Evolutionary conservation across 2,888 invertebrate genomes (phyloP).

Genomic region (Trissoscelio sp.): DNA sequence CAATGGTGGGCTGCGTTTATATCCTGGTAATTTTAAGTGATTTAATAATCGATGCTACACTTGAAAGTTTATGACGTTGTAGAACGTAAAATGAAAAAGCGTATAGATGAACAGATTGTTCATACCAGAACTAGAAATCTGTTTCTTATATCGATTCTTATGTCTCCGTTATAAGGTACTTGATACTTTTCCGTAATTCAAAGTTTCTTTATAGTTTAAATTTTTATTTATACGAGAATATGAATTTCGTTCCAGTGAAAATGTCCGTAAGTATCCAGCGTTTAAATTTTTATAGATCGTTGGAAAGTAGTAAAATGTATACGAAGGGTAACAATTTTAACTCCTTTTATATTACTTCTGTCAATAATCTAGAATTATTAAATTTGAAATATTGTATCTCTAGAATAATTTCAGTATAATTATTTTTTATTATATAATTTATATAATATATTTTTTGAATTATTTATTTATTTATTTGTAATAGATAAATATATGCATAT

Average conservation of each 20-base stretch:
- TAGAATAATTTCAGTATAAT: too few species aligned
- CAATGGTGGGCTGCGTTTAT: conserved; percentile 91
- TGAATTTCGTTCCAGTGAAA: conserved; percentile 15
- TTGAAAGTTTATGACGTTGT: conserved; percentile 57
- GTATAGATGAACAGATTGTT: conserved; percentile 54
- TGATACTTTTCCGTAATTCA: conserved; percentile 31
- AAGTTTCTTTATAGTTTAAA: conserved; percentile 16
- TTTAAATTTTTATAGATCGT: neutral
- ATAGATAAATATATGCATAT: too few species aligned
- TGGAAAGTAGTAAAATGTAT: conserved; percentile 14
- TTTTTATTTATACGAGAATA: conserved; percentile 18
- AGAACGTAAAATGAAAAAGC: conserved; percentile 51
- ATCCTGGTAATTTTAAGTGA: conserved; percentile 87
- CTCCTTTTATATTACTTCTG: neutral
- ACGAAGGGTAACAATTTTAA: neutral
- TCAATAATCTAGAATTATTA: too few species aligned
- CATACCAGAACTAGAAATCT: conserved; percentile 51
- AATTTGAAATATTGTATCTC: too few species aligned
- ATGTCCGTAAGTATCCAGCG: neutral
- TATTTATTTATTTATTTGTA: too few species aligned
- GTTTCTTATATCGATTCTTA: conserved; percentile 14
- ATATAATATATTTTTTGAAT: too few species aligned
- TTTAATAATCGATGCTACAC: conserved; percentile 51
- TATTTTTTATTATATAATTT: too few species aligned
- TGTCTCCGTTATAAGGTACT: conserved; percentile 34